Percentiles rank a stretch among this genome's conserved stretches.
These are phyloP conservation scores for Columbina picui DNA, from an alignment of 2,113 vertebrate genomes.

Conservation along the genomic window DNA sequence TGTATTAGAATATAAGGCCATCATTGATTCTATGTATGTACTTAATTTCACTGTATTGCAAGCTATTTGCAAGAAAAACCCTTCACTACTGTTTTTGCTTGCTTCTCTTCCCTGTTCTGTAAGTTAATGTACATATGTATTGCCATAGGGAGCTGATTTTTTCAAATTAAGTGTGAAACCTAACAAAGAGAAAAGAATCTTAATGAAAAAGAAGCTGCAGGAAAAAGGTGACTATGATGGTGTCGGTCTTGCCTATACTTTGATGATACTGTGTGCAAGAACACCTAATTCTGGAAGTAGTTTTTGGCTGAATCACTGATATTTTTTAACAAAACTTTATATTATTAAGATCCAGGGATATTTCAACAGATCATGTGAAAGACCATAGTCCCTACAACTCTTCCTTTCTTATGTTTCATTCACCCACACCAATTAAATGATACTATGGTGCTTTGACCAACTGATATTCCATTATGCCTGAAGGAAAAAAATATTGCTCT, in stretches of 20 bases:
- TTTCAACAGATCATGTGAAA: not conserved
- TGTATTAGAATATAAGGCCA: not conserved
- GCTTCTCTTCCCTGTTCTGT: not conserved
- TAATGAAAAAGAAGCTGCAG: not conserved
- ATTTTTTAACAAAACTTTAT: not conserved
- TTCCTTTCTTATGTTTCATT: not conserved
- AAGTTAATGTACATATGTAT: not conserved
- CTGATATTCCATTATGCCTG: not conserved
- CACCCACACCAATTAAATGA: not conserved
- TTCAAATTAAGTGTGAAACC: not conserved
- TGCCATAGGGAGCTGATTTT: not conserved
- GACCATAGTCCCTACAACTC: not conserved
- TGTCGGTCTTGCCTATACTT: not conserved
- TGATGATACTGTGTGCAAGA: not conserved
- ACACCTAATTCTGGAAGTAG: not conserved
- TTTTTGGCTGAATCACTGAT: not conserved
- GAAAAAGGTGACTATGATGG: not conserved
- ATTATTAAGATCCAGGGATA: not conserved
- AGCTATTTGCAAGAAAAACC: not conserved
- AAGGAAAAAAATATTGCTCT: not conserved
- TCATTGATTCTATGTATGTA: not conserved
- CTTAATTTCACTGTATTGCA: not conserved
- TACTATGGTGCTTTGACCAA: not conserved
- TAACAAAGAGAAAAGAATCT: not conserved
- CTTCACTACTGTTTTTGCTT: not conserved